Percentiles rank a stretch among this genome's conserved stretches.
These are phyloP conservation scores for Hyperopisus bebe DNA, from an alignment of 2,113 vertebrate species.

Conservation along the genomic window DNA sequence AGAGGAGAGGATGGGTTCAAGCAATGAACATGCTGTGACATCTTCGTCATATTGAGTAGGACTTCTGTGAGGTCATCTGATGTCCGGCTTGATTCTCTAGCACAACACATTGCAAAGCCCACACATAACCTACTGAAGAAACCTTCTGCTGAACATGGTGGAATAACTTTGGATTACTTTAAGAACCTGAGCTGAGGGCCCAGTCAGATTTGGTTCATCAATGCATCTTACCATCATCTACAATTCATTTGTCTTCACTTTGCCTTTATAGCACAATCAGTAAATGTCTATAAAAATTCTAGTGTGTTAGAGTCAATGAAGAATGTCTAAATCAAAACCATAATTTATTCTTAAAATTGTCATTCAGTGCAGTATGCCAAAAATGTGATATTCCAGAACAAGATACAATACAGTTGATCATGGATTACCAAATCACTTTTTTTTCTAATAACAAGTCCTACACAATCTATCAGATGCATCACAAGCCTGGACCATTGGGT, in stretches of 20 bases:
- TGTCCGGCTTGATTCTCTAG: background rate
- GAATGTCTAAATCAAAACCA: background rate
- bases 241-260: background rate
- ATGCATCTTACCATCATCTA: background rate
- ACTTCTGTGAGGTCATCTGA: background rate
- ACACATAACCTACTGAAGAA: background rate
- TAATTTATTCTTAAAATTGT: background rate
- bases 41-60: background rate
- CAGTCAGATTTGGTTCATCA: background rate
- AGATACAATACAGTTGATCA: background rate
- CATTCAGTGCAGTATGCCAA: background rate
- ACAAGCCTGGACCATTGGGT: background rate
- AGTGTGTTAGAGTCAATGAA: background rate
- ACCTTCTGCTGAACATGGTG: background rate
- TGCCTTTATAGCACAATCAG: background rate
- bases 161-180: background rate
- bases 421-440: background rate
- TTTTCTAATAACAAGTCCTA: background rate
- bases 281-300: background rate
- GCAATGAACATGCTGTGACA: background rate
- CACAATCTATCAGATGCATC: background rate
- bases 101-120: background rate
- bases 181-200: background rate
- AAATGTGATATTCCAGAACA: background rate
- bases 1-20: background rate